Evolutionary conservation across 2,113 vertebrate genomes (phyloP), one percentile per base, ranked within the genome.

Genomic region (Eolophus roseicapilla): DNA sequence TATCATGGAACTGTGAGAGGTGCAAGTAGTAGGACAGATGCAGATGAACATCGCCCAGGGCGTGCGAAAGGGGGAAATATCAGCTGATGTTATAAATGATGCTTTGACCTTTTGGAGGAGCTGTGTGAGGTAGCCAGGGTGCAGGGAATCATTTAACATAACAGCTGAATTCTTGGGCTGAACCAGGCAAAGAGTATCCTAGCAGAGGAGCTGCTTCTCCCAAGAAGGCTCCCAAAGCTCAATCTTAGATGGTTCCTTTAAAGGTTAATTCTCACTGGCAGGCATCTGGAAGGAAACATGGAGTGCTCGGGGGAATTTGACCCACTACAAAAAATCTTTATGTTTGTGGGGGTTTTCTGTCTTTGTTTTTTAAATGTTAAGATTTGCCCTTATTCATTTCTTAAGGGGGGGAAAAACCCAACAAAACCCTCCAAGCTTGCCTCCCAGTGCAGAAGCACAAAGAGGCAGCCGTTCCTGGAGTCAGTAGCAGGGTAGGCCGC

Each of bases 201-300:
- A 20, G 52, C 43, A 76, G 60, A 90, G 93, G 68, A 75, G 60
- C 57, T 14, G 82, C 28, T 7, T 28, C 64, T 91, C 70, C 92
- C 44, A 2, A 2, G 37, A 53, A 82, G 23, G 59, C 49, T 95
- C 49, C 86, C 37, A 17, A 59, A 60, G 60, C 16, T 95, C 63
- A 18, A 5, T 29, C 64, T 70, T 8, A 62, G 52, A 33, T 41
- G 43, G 41, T n/a, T 65, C 65, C 53, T 91, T 44, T 81, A 94
- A 91, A 96, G 82, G 87, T 97, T 92, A 91, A 75, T 86, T 77
- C 93, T 90, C 68, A 31, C 53, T 28, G 37, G 55, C 68, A 91
- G 84, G 82, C 85, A 68, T 67, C 79, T 87, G 88, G 77, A 59
- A 86, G 29, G 69, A 82, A 92, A 87, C 53, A 53, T 27, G 86